Evolutionary conservation across 2,888 invertebrate genomes (phyloP).

Genomic region (Hipparchia semele): DNA sequence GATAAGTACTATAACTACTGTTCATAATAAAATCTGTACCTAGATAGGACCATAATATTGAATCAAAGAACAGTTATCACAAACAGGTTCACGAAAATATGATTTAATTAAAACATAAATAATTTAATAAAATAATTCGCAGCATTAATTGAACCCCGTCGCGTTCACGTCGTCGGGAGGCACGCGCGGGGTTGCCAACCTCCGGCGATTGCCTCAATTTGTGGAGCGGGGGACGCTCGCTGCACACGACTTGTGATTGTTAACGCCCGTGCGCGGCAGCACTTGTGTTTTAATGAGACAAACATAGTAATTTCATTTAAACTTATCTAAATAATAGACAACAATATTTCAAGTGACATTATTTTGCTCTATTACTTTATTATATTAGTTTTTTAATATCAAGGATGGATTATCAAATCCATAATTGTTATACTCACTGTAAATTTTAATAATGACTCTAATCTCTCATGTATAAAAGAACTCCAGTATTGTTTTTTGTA

Average conservation of each 20-base stretch:
- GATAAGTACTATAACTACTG: no score
- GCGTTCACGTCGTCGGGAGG: constrained; percentile 8
- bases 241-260: constrained; percentile 46
- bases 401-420: no score
- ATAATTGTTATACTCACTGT: no score
- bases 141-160: constrained; percentile 25
- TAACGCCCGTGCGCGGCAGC: constrained; percentile 40
- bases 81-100: not conserved
- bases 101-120: not conserved
- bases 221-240: constrained; percentile 40
- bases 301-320: constrained; percentile 31
- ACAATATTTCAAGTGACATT: constrained; percentile 8
- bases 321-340: constrained; percentile 11
- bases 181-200: constrained; percentile 53
- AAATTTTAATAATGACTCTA: no score
- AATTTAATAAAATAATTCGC: not conserved
- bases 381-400: not conserved
- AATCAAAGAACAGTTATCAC: no score
- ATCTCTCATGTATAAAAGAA: no score
- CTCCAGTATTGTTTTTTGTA: no score
- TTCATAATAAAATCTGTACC: no score
- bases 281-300: constrained; percentile 44
- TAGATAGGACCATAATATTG: no score
- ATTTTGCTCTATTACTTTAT: not conserved
- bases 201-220: constrained; percentile 67